Evolutionary conservation across 2,888 invertebrate genomes (phyloP).

Genomic region (Pyrgus malvae): DNA sequence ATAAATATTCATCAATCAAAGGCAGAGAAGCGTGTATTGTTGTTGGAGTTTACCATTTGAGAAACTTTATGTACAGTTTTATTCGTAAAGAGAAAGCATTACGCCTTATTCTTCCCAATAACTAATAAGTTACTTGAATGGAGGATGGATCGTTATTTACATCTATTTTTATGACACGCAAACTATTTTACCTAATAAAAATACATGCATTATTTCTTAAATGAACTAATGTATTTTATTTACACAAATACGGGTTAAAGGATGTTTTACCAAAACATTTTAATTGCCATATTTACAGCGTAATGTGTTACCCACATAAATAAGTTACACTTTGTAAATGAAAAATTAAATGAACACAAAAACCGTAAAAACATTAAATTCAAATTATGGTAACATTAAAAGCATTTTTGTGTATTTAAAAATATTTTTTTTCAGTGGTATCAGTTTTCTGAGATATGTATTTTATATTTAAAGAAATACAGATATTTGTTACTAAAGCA

Average conservation of each 20-base stretch:
- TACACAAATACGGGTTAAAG: too few relatives aligned
- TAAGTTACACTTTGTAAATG: too few relatives aligned
- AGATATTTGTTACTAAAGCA: neutral
- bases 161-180: conserved; percentile 19
- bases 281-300: too few relatives aligned
- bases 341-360: too few relatives aligned
- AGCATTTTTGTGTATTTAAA: too few relatives aligned
- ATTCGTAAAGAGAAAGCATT: conserved; percentile 5
- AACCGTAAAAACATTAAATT: too few relatives aligned
- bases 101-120: conserved; percentile 22
- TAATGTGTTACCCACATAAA: too few relatives aligned
- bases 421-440: neutral
- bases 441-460: neutral
- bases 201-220: conserved; percentile 3
- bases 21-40: conserved; percentile 1
- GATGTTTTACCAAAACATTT: too few relatives aligned
- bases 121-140: conserved; percentile 12
- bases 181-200: conserved; percentile 1
- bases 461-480: too few relatives aligned
- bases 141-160: conserved; percentile 12
- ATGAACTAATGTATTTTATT: too few relatives aligned
- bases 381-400: too few relatives aligned
- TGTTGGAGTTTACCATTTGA: conserved; percentile 21
- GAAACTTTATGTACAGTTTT: conserved; percentile 17
- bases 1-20: neutral